phyloP scores from a whole-genome alignment of 2,888 invertebrate species.

The Rhogogaster chlorosoma region DNA sequence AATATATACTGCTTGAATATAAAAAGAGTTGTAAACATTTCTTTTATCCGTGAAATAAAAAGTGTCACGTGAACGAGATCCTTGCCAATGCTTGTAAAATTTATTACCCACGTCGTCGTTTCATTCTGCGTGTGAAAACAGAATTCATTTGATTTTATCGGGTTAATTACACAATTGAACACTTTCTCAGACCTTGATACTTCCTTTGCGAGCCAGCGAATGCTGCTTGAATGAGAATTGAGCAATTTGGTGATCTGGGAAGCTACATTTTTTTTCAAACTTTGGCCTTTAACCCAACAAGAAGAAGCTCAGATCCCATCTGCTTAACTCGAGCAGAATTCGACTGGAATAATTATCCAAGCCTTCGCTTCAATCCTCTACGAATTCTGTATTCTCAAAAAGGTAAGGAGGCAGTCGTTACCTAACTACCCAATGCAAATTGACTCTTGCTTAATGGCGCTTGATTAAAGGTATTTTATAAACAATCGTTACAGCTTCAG shows the following conservation, averaged over 20 bases:
- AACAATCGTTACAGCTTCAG: slow-evolving; percentile 24
- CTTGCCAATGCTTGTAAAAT: neutral
- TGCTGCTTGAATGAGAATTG: slow-evolving; percentile 11
- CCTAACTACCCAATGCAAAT: slow-evolving; percentile 27
- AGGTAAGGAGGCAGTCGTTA: slow-evolving; percentile 7
- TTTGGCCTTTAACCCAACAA: slow-evolving; percentile 1
- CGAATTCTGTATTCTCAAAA: neutral
- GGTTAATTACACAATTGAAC: neutral
- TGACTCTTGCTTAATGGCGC: slow-evolving; percentile 33
- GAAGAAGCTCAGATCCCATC: neutral
- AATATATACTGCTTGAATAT: slow-evolving; percentile 3
- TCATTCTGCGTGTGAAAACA: neutral
- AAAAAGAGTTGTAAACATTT: neutral
- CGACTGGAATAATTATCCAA: slow-evolving; percentile 39
- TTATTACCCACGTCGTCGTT: neutral
- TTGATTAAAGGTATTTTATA: slow-evolving; percentile 32
- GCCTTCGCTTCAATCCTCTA: neutral
- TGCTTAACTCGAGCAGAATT: slow-evolving; percentile 2
- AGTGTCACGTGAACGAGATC: neutral
- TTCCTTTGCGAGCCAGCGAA: neutral
- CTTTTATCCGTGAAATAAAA: neutral
- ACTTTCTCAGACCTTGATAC: neutral
- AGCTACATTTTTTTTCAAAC: neutral
- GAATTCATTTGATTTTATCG: neutral
- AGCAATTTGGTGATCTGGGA: neutral